phyloP scores from a whole-genome alignment of 2,888 invertebrate species.

The Spilosoma lubricipeda region DNA sequence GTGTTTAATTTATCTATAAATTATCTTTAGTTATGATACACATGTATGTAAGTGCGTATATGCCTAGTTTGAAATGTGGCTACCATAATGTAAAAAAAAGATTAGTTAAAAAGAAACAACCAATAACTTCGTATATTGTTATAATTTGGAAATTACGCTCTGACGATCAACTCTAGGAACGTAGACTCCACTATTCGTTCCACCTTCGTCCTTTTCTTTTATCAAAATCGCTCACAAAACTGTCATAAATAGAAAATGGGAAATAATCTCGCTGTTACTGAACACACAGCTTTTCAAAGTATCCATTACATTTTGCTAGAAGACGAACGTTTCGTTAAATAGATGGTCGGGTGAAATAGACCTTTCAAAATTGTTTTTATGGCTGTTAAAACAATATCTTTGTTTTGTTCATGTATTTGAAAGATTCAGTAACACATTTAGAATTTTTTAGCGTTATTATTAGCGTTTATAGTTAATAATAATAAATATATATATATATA shows the following conservation, averaged over 20 bases:
- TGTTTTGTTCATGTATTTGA: not conserved
- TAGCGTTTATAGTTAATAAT: no score
- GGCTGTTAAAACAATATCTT: constrained; percentile 24
- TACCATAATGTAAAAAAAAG: no score
- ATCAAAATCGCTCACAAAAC: not conserved
- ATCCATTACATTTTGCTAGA: constrained; percentile 32
- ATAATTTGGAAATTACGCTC: no score
- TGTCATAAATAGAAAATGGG: not conserved
- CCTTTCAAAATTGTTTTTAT: constrained; percentile 37
- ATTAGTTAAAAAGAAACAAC: no score
- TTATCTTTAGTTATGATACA: no score
- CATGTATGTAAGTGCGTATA: no score
- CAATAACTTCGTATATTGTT: no score
- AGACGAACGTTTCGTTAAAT: constrained; percentile 37
- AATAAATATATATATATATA: no score
- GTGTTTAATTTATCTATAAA: no score
- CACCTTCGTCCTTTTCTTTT: not conserved
- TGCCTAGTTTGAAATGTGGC: no score
- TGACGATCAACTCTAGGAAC: not conserved
- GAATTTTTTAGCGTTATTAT: not conserved
- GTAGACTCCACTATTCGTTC: not conserved
- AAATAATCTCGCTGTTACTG: constrained; percentile 12
- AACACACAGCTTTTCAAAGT: constrained; percentile 16
- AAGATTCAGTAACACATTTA: not conserved
- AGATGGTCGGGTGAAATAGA: constrained; percentile 28